Conservation (phyloP, 2,113 vertebrate genomes). For the Dicerorhinus sumatrensis region DNA sequence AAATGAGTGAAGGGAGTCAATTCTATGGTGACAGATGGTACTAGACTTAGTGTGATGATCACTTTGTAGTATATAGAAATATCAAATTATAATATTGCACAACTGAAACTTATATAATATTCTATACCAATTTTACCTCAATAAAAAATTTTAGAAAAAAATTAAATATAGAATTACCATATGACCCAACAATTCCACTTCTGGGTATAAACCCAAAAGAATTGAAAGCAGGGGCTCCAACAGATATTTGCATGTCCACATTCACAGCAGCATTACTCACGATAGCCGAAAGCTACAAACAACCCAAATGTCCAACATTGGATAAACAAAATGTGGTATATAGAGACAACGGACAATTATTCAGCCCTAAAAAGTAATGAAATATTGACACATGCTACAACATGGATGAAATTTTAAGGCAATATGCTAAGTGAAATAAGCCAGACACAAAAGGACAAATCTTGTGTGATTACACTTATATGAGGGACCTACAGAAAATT, state of each 20-base stretch:
- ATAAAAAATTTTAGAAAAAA: not conserved
- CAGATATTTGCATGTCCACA: not conserved
- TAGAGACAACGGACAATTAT: not conserved
- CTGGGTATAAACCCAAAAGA: not conserved
- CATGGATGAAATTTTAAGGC: not conserved
- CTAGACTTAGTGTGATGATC: too few species aligned
- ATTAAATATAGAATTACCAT: not conserved
- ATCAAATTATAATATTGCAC: too few species aligned
- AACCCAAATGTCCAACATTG: not conserved
- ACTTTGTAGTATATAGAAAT: too few species aligned
- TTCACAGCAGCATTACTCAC: not conserved
- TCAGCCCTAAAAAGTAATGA: not conserved
- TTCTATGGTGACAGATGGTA: too few species aligned
- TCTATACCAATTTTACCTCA: too few species aligned
- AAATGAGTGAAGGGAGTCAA: too few species aligned
- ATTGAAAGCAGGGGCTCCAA: not conserved
- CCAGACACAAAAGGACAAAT: not conserved
- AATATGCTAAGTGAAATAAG: not conserved
- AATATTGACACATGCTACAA: not conserved
- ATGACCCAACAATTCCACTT: not conserved
- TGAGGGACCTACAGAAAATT: not conserved
- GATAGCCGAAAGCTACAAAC: not conserved
- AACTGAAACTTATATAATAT: too few species aligned
- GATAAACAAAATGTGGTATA: not conserved
- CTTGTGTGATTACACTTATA: not conserved